phyloP scores from a whole-genome alignment of 2,888 invertebrate species.

The Diabrotica balteata region DNA sequence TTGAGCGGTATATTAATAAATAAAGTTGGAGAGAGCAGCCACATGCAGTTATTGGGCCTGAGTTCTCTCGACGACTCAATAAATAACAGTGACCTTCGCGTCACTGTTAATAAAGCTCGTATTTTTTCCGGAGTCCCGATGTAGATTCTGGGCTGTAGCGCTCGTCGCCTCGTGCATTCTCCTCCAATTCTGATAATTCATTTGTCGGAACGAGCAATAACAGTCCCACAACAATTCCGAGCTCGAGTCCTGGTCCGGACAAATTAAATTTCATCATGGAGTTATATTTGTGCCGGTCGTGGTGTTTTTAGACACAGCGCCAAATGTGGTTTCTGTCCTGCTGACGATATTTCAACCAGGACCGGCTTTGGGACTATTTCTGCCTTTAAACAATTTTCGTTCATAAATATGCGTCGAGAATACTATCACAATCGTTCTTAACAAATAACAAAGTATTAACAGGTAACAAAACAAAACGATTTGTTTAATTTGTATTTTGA shows the following conservation, averaged over 20 bases:
- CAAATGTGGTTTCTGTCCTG: constrained; percentile 26
- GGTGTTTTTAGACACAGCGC: constrained; percentile 31
- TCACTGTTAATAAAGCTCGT: neutral
- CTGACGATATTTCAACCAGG: constrained; percentile 2
- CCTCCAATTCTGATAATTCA: constrained; percentile 33
- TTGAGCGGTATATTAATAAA: too few relatives aligned
- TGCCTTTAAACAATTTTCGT: too few relatives aligned
- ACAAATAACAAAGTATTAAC: too few relatives aligned
- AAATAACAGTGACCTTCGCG: neutral
- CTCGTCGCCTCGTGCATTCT: constrained; percentile 2
- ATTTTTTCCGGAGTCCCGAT: neutral
- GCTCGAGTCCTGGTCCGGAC: constrained; percentile 27
- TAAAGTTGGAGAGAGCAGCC: too few relatives aligned
- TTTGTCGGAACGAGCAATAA: constrained; percentile 31
- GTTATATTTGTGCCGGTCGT: constrained; percentile 26
- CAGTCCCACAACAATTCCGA: constrained; percentile 27
- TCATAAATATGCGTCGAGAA: too few relatives aligned
- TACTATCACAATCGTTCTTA: too few relatives aligned
- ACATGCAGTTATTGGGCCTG: too few relatives aligned
- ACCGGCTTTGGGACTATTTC: neutral
- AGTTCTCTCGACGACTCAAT: neutral
- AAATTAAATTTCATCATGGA: constrained; percentile 37
- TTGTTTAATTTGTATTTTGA: too few relatives aligned
- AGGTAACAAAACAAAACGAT: too few relatives aligned
- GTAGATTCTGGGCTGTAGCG: constrained; percentile 2